Base-by-base conservation (phyloP, 1,140 invertebrate species). In the Pteromalus puparum region DNA sequence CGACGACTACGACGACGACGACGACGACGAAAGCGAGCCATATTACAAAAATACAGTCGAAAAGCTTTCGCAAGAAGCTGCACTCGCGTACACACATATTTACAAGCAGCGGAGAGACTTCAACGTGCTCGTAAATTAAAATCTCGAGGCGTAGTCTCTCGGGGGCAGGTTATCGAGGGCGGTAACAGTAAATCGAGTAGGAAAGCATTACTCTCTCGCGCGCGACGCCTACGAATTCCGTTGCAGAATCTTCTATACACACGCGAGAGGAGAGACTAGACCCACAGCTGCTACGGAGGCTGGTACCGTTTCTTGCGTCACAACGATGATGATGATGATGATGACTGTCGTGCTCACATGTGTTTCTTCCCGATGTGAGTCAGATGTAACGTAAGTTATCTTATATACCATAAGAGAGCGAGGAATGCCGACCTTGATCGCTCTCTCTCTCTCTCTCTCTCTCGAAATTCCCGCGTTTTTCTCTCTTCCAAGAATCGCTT, bases 221-320 rank as follows among this genome's bases (percentile, higher is more conserved):
- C 74, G 53, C 88, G 87, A 90, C 90, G 90, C 90, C 90, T 86
- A 91, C 90, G 88, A 90, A 91, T 90, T 86, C 84, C 81, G 72
- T 4, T n/a, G 53, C 53, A n/a, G 53, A 61, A 61, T 61, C 53
- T 61, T 61, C 53, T 61, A 1, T 61, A n/a, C 18, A 61, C 4
- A 61, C 18, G 7, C 18, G 18, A 61, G 18, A n/a, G 18, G 18
- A n/a, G 18, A 61, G 18, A 61, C 53, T 53, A 68, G 26, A 28
- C 67, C 24, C 26, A 70, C 24, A 30, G 53, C 21, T 21, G 15
- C 4, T 75, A 5, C 30, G 3, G n/a, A n/a, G n/a, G 73, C 38
- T 4, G 48, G 61, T 78, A 78, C 48, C 76, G 76, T 78, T 67
- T 65, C 68, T 34, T 30, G 53, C 53, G 53, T 70, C 24, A 70